Conservation (phyloP, 2,888 invertebrate genomes). For the Pachymerium ferrugineum region DNA sequence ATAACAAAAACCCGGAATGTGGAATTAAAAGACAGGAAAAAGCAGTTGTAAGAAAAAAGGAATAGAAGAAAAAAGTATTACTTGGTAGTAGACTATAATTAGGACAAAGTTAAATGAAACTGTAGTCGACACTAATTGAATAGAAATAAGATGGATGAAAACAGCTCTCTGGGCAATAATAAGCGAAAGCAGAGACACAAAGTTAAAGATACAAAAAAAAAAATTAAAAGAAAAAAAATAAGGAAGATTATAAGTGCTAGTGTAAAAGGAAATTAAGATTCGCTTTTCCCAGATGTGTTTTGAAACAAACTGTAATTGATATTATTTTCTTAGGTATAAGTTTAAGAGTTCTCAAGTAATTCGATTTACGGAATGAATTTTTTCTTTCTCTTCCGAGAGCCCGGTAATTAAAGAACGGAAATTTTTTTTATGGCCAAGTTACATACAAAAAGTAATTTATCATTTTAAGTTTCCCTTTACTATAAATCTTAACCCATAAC, state of each 20-base stretch:
- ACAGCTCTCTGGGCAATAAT: background rate
- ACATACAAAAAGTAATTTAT: too few relatives aligned
- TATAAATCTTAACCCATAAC: too few relatives aligned
- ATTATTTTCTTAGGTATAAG: background rate
- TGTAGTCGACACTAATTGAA: conserved; percentile 7
- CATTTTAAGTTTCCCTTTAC: too few relatives aligned
- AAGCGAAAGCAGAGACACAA: background rate
- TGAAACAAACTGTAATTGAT: background rate
- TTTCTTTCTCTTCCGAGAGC: too few relatives aligned
- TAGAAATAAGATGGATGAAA: background rate
- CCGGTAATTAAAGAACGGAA: too few relatives aligned
- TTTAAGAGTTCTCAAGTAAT: too few relatives aligned
- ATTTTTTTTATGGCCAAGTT: too few relatives aligned
- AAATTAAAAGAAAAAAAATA: background rate
- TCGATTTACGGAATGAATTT: too few relatives aligned
- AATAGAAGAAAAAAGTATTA: background rate
- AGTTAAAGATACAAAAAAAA: too few relatives aligned
- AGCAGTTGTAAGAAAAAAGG: background rate
- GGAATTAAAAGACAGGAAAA: too few relatives aligned
- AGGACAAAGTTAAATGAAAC: background rate
- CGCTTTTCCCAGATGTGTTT: background rate
- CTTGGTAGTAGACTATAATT: background rate
- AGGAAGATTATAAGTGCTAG: background rate
- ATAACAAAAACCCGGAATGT: too few relatives aligned
- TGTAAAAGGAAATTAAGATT: background rate